Evolutionary conservation across 2,888 invertebrate genomes (phyloP), one percentile per base, ranked within the genome.

Genomic region (Eristalinus aeneus): DNA sequence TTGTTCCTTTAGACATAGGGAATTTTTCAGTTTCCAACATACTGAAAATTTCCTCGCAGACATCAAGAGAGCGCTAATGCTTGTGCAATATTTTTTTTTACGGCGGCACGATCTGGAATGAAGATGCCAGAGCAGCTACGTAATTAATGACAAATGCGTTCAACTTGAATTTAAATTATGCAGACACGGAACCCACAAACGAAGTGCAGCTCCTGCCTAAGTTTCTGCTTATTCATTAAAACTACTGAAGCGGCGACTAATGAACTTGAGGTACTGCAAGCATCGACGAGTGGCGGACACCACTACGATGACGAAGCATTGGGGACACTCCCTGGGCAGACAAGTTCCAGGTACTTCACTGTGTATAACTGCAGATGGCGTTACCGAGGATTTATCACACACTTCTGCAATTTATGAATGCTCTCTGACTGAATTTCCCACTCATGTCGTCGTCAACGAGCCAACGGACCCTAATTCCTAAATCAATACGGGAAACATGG

Each of bases 141-240:
- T 86, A 86, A 86, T 86, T 82, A 86, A 78, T 71, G 67, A 61
- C 46, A 77, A 78, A 71, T 77, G 74, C 67, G 74, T 71, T 71
- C 61, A 82, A 46, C 54, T 27, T 20, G 63, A 65, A 16, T 39
- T 75, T 69, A 69, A 80, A 75, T 75, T 76, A 76, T 81, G 61
- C 76, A 86, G 53, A 77, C 74, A 71, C 71, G 86, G 67, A 74
- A 73, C 63, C 63, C 46, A 58, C 61, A 20, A 69, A 60, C 65
- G 53, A 20, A 58, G 69, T 31, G 39, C 39, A 36, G 32, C 63
- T 73, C 1, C 20, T 39, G 61, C 22, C 74, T 73, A 58, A 76
- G 34, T 60, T 79, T 2, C n/a, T 39, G 63, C 22, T 78, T 74
- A 64, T 85, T 82, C 82, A 86, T 82, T 78, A 82, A 61, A 60